Conservation (phyloP, 2,113 vertebrate species). For the Rhinoptilus africanus region DNA sequence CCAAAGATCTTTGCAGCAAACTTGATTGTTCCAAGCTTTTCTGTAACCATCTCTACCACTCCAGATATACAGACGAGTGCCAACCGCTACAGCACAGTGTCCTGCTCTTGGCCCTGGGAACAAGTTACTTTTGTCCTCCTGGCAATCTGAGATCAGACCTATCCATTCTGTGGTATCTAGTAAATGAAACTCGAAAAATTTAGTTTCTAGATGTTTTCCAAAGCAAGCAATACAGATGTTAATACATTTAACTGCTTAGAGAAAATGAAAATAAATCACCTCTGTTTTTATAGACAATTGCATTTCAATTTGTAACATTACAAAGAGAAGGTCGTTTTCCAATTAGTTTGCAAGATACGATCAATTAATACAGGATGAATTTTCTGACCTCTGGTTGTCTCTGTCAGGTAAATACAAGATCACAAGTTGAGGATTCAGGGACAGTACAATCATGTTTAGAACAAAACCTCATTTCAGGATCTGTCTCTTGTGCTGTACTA, state of each 20-base stretch:
- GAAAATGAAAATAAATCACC: background rate
- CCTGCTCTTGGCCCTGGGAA: slow-evolving; percentile 89
- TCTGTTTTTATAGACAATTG: background rate
- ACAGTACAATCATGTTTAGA: background rate
- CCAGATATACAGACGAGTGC: slow-evolving; percentile 95
- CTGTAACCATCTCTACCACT: slow-evolving; percentile 94
- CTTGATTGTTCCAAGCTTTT: slow-evolving; percentile 94
- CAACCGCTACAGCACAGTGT: slow-evolving; percentile 86
- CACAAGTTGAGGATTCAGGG: background rate
- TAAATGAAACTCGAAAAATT: slow-evolving; percentile 20
- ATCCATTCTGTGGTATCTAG: slow-evolving; percentile 90
- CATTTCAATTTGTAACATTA: background rate
- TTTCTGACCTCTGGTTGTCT: background rate
- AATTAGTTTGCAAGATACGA: background rate
- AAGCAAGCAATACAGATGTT: background rate
- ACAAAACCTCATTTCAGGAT: background rate
- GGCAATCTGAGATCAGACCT: slow-evolving; percentile 77
- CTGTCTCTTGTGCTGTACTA: background rate
- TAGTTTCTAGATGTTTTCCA: background rate
- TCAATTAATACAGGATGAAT: background rate
- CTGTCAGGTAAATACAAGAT: background rate
- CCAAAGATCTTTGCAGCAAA: slow-evolving; percentile 99
- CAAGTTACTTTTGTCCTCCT: slow-evolving; percentile 80
- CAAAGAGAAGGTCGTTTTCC: background rate
- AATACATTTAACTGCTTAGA: background rate